Evolutionary conservation across 2,888 invertebrate species (phyloP), one percentile per base, ranked within the genome.

Genomic region (Ochropacha duplaris): DNA sequence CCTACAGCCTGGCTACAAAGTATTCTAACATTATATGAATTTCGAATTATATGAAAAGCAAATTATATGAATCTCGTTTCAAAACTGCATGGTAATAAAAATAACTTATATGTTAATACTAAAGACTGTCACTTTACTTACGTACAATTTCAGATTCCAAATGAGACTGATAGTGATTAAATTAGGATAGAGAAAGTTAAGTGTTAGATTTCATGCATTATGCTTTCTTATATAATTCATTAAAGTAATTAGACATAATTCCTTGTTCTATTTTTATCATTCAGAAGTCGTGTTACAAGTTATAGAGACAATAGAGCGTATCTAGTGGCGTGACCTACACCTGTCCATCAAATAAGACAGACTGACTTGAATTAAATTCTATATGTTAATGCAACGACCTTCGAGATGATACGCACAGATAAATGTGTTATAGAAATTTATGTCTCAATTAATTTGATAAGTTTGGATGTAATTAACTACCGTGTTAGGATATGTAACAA

Each of bases 331-430:
- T 64, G 79, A 65, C 83, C 86, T 76, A 83, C 68, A 81, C 82
- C 67, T 70, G 82, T 82, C 87, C 81, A 76, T 86, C 84, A 79
- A 58, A 49, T 57, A 58, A 62, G 65, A 66, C 69, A 60, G 60
- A 66, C 55, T 64, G 44, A 44, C n/a, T 65, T 54, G 55, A 58
- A 61, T 63, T 59, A 68, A 67, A 66, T 72, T 75, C 65, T 72
- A 76, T 74, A 66, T 60, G 55, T 58, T 57, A 54, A 39, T 64
- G 57, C 59, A 56, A 49, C 59, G 75, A 80, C 84, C 85, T 86
- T 84, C 78, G 57, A 67, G 79, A 83, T 79, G 79, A 77, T 76
- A 79, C 73, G 76, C 71, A 69, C 63, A 63, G 78, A 79, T 83
- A 79, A 77, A 56, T 61, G 62, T 56, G 64, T 62, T 57, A 69